Conservation (phyloP, 2,888 invertebrate species). For the Augiades crinisus region DNA sequence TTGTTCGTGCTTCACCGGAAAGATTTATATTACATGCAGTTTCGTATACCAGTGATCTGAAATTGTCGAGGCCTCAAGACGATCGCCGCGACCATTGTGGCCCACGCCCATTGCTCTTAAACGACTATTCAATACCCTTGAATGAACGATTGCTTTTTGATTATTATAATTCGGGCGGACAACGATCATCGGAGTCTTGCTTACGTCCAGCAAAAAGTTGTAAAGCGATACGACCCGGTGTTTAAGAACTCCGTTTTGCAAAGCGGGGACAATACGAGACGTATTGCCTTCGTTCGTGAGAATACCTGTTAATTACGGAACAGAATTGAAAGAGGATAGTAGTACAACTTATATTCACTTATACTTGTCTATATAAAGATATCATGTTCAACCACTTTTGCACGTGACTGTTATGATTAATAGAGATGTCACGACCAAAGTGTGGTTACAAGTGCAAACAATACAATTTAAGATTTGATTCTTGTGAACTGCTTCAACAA, state of each 20-base stretch:
- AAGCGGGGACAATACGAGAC: conserved; percentile 46
- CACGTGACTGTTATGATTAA: not conserved
- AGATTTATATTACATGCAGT: conserved; percentile 81
- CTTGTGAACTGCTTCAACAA: no score
- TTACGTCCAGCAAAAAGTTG: conserved; percentile 55
- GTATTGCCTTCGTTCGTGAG: conserved; percentile 45
- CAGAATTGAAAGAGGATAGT: conserved; percentile 27
- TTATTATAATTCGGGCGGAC: conserved; percentile 69
- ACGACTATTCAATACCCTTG: conserved; percentile 78
- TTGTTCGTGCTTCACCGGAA: conserved; percentile 79
- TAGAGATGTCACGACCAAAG: not conserved
- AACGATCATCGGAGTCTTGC: conserved; percentile 57
- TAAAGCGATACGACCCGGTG: conserved; percentile 68
- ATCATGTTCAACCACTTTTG: conserved; percentile 1
- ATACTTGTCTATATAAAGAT: not conserved
- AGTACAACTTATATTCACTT: conserved; percentile 13
- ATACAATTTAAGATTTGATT: no score
- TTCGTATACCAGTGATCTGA: conserved; percentile 78
- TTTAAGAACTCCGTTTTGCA: conserved; percentile 49
- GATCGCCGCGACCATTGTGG: conserved; percentile 50
- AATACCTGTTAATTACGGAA: conserved; percentile 45
- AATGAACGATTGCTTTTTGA: conserved; percentile 79
- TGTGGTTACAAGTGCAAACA: not conserved
- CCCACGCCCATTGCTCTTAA: conserved; percentile 73
- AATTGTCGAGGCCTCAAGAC: conserved; percentile 60